These are phyloP conservation scores for Rhineura floridana DNA, from an alignment of 2,113 vertebrate species.

Conservation along the genomic window DNA sequence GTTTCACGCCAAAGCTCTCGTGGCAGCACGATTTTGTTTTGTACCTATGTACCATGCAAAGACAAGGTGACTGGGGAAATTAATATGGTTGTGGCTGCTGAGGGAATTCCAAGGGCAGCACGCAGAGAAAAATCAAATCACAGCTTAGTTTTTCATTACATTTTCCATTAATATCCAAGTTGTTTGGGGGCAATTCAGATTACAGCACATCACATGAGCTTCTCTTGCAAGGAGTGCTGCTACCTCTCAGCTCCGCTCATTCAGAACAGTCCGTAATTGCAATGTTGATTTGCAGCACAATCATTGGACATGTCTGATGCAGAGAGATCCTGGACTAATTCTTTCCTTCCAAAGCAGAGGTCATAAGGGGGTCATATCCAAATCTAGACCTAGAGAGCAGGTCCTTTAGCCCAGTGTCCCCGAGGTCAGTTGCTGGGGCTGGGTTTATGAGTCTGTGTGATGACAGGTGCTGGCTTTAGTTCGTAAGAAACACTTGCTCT, in stretches of 20 bases:
- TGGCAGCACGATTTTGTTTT: background rate
- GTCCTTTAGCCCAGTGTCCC: background rate
- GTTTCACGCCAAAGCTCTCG: background rate
- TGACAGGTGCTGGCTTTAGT: background rate
- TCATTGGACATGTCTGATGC: accelerated
- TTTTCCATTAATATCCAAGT: constrained; percentile 75
- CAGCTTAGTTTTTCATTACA: constrained; percentile 72
- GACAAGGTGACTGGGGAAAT: constrained; percentile 44
- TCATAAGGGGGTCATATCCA: background rate
- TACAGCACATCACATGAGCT: constrained; percentile 14
- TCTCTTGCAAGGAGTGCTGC: background rate
- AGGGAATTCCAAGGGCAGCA: constrained; percentile 44
- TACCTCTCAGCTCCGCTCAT: constrained; percentile 9
- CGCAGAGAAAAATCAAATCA: constrained; percentile 45
- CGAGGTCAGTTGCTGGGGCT: background rate
- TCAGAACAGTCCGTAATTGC: background rate
- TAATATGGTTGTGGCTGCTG: constrained; percentile 21
- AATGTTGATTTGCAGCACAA: background rate
- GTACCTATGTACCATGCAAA: background rate
- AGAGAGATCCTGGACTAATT: background rate
- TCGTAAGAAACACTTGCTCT: background rate
- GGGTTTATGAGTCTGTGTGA: too few relatives aligned
- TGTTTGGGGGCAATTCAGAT: constrained; percentile 63
- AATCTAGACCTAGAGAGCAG: background rate
- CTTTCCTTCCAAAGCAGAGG: background rate